Percentiles rank a stretch among this genome's conserved stretches.
These are phyloP conservation scores for Taphrorychus bicolor DNA, from an alignment of 2,888 invertebrate genomes.

Conservation along the genomic window DNA sequence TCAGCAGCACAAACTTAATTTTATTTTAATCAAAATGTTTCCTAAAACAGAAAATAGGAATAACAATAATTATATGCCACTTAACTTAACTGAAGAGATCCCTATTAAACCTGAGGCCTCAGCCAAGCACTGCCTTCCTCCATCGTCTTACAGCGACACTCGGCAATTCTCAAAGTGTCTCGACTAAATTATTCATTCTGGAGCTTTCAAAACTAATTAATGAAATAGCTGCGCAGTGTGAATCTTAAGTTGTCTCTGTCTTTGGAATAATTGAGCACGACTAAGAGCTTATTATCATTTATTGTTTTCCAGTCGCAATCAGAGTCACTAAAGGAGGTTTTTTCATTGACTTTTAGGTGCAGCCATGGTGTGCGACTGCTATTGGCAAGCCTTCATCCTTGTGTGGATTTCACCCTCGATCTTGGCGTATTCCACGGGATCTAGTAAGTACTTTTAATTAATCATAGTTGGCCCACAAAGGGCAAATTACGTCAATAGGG, in stretches of 20 bases:
- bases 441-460: constrained; percentile 50
- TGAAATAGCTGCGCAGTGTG: not conserved
- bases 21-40: too few species aligned
- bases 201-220: not conserved
- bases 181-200: not conserved
- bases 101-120: not conserved
- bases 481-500: not conserved
- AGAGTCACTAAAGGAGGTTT: not conserved
- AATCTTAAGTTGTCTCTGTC: not conserved
- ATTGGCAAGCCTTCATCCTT: constrained; percentile 52
- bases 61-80: not conserved
- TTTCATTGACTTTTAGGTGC: constrained; percentile 45
- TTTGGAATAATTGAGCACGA: not conserved
- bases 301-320: not conserved
- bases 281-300: not conserved
- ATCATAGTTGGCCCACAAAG: not conserved
- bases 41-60: not conserved
- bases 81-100: not conserved
- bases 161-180: not conserved
- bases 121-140: not conserved
- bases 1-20: too few species aligned
- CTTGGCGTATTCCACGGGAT: constrained; percentile 53
- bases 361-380: constrained; percentile 52
- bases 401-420: constrained; percentile 54
- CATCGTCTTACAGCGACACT: not conserved